Conservation (phyloP, 2,797 vertebrate species). For the Hoplostethus mediterraneus region DNA sequence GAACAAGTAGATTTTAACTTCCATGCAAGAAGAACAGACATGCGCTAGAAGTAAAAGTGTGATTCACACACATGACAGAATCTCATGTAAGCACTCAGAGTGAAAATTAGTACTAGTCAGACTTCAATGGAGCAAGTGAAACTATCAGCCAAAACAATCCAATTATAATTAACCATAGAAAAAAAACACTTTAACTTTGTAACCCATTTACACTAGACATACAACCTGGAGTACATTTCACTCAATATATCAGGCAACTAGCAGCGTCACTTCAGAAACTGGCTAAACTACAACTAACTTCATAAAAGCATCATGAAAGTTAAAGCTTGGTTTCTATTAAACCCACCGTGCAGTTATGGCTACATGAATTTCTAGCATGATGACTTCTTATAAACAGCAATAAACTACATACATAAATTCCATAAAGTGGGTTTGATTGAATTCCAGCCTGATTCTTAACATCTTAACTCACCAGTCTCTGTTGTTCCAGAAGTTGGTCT, state of each 20-base stretch:
- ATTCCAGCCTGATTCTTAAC: constrained; percentile 5
- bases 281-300: constrained; percentile 12
- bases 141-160: constrained; percentile 50
- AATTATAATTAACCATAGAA: constrained; percentile 46
- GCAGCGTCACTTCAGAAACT: constrained; percentile 20
- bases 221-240: constrained; percentile 43
- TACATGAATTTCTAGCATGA: constrained; percentile 3
- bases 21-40: constrained; percentile 94
- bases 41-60: constrained; percentile 87
- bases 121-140: constrained; percentile 85
- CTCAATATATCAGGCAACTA: constrained; percentile 44
- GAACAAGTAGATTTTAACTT: constrained; percentile 69
- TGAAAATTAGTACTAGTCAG: constrained; percentile 91
- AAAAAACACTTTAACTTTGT: constrained; percentile 67
- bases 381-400: constrained; percentile 8
- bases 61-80: constrained; percentile 64
- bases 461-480: constrained; percentile 93
- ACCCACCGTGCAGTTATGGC: constrained; percentile 31
- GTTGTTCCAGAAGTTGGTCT: constrained; percentile 97
- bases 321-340: constrained; percentile 17
- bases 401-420: constrained; percentile 9
- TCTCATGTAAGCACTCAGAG: constrained; percentile 78
- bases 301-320: constrained; percentile 13
- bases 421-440: constrained; percentile 35
- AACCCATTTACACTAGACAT: constrained; percentile 24